These are phyloP conservation scores for Drosophila anceps DNA, from an alignment of 2,888 invertebrate genomes.

Conservation along the genomic window DNA sequence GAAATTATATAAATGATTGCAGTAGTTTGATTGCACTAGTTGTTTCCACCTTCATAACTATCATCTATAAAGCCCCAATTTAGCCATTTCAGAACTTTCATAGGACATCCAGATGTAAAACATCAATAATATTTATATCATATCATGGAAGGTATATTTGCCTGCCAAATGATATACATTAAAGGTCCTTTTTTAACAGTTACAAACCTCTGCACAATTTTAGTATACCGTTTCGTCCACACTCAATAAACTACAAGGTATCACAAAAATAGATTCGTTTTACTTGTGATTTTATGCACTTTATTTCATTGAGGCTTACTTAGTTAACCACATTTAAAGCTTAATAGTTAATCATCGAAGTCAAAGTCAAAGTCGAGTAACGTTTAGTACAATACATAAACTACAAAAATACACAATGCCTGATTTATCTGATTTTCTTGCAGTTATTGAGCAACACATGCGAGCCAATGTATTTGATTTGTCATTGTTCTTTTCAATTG, in stretches of 20 bases:
- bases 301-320: conserved; percentile 68
- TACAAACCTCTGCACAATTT: too few species aligned
- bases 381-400: conserved; percentile 38
- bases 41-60: too few species aligned
- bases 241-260: background rate
- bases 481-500: conserved; percentile 38
- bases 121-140: background rate
- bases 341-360: conserved; percentile 58
- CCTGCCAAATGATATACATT: too few species aligned
- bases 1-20: too few species aligned
- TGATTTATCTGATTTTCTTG: conserved; percentile 10
- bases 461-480: conserved; percentile 50
- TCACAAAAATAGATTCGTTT: conserved; percentile 18
- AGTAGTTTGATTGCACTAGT: too few species aligned
- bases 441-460: conserved; percentile 46
- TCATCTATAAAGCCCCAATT: too few species aligned
- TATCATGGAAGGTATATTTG: background rate
- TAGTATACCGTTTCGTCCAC: background rate
- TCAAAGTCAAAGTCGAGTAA: conserved; percentile 47
- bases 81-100: too few species aligned
- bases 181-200: background rate
- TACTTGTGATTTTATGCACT: conserved; percentile 63
- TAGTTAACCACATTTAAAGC: conserved; percentile 76
- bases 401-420: conserved; percentile 33
- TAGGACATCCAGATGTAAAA: too few species aligned